Evolutionary conservation across 2,113 vertebrate genomes (phyloP), one percentile per base, ranked within the genome.

Genomic region (Syngnathus floridae): DNA sequence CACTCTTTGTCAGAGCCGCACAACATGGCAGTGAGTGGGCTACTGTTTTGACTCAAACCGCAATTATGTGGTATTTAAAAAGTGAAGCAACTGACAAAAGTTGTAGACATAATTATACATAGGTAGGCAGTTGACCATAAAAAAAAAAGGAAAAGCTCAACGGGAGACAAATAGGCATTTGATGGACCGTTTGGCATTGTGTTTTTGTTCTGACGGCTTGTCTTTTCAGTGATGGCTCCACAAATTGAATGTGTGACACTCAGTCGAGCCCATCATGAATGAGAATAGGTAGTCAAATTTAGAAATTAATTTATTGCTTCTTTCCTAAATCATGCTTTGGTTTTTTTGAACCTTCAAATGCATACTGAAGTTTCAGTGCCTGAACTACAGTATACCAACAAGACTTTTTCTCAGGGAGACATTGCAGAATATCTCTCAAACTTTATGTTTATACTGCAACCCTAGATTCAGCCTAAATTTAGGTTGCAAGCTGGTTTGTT

Each of bases 61-160:
- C 84, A 88, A 84, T 84, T 82, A 77, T 65, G 72, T 83, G 79
- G 82, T 75, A 86, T 84, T 87, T 84, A 64, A 74, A 56, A 56
- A 36, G 26, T 16, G 26, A 31, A 31, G 12, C 52, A 7, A 35
- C 22, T 35, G 26, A 17, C 26, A 31, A 31, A 54, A 16, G 26
- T 36, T 56, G 12, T 56, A 8, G 26, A 35, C 31, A 31, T 56
- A 56, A 56, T 56, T 22, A 54, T 22, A 5, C 21, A 26, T 26
- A 54, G 51, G 51, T 22, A 26, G 21, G 21, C 51, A 54, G 26
- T 22, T 54, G 51, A 4, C 51, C 48, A 31, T 31, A 31, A 31
- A 31, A 31, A 11, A 41, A 41, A 19, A 49, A n/a, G 14, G 35
- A 56, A 52, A 22, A 52, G 1, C n/a, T 52, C 5, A 56, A 55